Percentiles rank a stretch among this genome's conserved stretches.
These are phyloP conservation scores for Chrosomus eos DNA, from an alignment of 2,797 vertebrate genomes.

Conservation along the genomic window DNA sequence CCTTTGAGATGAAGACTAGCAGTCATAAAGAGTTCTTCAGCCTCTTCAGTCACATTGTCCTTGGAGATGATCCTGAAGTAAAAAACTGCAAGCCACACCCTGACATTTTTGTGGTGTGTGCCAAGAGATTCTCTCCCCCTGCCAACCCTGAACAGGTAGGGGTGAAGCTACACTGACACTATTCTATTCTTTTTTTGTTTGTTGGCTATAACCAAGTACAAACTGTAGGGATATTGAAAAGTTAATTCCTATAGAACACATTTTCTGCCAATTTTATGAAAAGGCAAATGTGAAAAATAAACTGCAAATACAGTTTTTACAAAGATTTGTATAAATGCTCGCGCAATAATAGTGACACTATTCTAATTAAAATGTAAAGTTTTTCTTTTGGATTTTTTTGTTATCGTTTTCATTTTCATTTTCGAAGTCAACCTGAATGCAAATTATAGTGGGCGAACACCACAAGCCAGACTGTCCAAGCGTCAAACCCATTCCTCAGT, in stretches of 20 bases:
- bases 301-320: no score
- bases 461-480: no score
- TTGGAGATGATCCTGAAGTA: constrained; percentile 89
- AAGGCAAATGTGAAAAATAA: no score
- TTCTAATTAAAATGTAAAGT: no score
- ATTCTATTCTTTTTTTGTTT: background rate
- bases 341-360: no score
- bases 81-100: constrained; percentile 84
- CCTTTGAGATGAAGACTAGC: constrained; percentile 82
- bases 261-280: no score
- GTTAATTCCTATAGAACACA: background rate
- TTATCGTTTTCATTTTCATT: no score
- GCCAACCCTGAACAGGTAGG: constrained; percentile 78
- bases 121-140: constrained; percentile 81
- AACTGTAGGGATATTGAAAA: background rate
- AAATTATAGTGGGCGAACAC: no score
- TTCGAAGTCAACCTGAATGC: no score
- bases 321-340: no score
- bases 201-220: background rate
- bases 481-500: no score
- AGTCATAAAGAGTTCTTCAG: constrained; percentile 84
- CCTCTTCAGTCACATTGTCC: constrained; percentile 84
- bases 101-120: constrained; percentile 86
- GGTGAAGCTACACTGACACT: background rate
- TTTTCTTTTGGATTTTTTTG: no score